These are phyloP conservation scores for Dryomyza anilis DNA, from an alignment of 2,888 invertebrate genomes.

Conservation along the genomic window DNA sequence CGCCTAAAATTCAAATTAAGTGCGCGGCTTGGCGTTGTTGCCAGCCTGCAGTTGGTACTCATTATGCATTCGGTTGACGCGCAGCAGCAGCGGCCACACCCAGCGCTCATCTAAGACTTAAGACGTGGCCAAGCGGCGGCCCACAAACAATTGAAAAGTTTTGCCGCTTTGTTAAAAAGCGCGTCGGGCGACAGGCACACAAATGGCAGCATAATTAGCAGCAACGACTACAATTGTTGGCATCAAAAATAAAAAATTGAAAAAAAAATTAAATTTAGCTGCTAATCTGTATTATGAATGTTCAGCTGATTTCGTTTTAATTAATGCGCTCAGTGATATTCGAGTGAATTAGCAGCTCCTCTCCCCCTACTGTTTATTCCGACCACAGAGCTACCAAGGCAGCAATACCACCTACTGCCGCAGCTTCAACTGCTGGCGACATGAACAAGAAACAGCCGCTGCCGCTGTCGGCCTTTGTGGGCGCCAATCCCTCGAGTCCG, in stretches of 20 bases:
- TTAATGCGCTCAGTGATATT: constrained; percentile 3
- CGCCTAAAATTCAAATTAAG: background rate
- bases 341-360: too few relatives aligned
- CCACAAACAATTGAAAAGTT: background rate
- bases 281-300: constrained; percentile 7
- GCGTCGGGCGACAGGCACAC: background rate
- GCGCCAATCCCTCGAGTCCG: constrained; percentile 35
- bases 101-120: background rate
- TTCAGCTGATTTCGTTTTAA: constrained; percentile 11
- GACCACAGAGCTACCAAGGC: too few relatives aligned
- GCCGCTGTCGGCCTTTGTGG: constrained; percentile 55
- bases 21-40: too few relatives aligned
- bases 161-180: background rate
- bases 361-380: too few relatives aligned
- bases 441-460: constrained; percentile 59
- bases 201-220: constrained; percentile 12
- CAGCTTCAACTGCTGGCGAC: constrained; percentile 24
- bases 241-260: background rate
- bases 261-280: too few relatives aligned
- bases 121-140: background rate
- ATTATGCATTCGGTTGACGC: too few relatives aligned
- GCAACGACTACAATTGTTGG: background rate
- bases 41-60: too few relatives aligned
- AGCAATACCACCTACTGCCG: too few relatives aligned
- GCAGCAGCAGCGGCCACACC: too few relatives aligned